A percentile compares a stretch with the other conserved stretches of the same genome.
Evolutionary conservation across 1,140 invertebrate species (phyloP).

Genomic region (Leptinotarsa undecemlineata): DNA sequence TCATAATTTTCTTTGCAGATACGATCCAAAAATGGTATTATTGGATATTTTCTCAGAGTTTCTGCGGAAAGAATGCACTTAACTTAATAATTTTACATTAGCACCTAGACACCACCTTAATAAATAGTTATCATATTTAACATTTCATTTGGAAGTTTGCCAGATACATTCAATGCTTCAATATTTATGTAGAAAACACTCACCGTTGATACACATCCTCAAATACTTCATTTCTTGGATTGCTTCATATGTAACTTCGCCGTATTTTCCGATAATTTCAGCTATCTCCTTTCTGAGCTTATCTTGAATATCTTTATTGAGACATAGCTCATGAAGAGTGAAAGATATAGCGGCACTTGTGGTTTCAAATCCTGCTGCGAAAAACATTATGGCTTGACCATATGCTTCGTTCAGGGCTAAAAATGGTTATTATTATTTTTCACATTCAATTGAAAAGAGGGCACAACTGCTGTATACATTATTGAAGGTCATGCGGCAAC

Average conservation of each 20-base stretch:
- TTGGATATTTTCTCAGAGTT: slow-evolving; percentile 58
- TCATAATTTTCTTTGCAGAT: slow-evolving; percentile 46
- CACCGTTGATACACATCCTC: slow-evolving; percentile 56
- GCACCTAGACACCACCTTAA: background rate
- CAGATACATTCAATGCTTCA: background rate
- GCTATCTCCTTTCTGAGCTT: slow-evolving; percentile 55
- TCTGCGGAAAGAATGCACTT: slow-evolving; percentile 46
- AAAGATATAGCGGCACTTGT: slow-evolving; percentile 68
- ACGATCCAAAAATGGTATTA: slow-evolving; percentile 48
- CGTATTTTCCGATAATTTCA: slow-evolving; percentile 41
- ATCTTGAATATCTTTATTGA: slow-evolving; percentile 55
- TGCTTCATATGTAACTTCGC: slow-evolving; percentile 52
- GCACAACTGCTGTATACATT: too few relatives aligned
- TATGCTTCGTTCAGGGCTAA: too few relatives aligned
- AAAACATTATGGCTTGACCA: slow-evolving; percentile 63
- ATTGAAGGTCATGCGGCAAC: too few relatives aligned
- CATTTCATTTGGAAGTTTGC: too few relatives aligned
- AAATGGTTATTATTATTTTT: too few relatives aligned
- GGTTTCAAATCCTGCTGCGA: slow-evolving; percentile 68
- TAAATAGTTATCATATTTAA: background rate
- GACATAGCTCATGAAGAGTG: slow-evolving; percentile 68
- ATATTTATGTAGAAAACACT: background rate
- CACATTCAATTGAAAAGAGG: too few relatives aligned
- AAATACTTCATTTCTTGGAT: slow-evolving; percentile 55
- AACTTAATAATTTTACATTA: background rate